Percentiles rank a stretch among this genome's conserved stretches.
These are phyloP conservation scores for Tetranychus truncatus DNA, from an alignment of 2,888 invertebrate genomes.

Conservation along the genomic window DNA sequence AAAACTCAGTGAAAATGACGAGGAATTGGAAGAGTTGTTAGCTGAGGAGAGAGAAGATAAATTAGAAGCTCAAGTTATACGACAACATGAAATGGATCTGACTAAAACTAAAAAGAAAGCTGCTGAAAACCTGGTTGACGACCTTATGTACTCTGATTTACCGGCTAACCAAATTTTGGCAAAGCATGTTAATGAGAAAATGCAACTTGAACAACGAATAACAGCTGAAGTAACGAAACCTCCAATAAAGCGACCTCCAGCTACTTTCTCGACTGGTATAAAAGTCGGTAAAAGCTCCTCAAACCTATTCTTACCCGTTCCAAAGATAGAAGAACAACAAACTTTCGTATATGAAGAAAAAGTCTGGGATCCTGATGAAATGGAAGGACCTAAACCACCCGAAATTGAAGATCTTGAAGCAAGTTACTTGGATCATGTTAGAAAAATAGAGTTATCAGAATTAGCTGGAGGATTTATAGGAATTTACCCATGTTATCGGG, in stretches of 20 bases:
- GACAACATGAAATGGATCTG: conserved; percentile 28
- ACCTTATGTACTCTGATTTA: conserved; percentile 75
- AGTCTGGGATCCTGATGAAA: conserved; percentile 34
- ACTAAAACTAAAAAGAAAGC: conserved; percentile 42
- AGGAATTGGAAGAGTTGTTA: conserved; percentile 63
- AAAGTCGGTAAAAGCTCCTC: conserved; percentile 48
- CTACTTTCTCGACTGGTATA: conserved; percentile 63
- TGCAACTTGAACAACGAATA: not conserved
- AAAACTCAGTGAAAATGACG: conserved; percentile 48
- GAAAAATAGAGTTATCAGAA: conserved; percentile 52
- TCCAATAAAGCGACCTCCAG: conserved; percentile 21
- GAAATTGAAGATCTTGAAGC: conserved; percentile 42
- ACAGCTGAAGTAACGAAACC: not conserved
- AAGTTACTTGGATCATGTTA: conserved; percentile 56
- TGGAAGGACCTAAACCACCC: conserved; percentile 58
- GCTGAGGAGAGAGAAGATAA: conserved; percentile 46
- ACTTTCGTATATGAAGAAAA: conserved; percentile 49
- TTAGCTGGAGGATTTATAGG: conserved; percentile 72
- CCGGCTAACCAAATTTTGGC: conserved; percentile 72
- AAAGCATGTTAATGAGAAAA: conserved; percentile 45
- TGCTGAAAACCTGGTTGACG: conserved; percentile 81
- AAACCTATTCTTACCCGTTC: conserved; percentile 48
- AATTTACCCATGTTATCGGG: conserved; percentile 60
- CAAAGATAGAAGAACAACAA: conserved; percentile 52
- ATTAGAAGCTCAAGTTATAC: conserved; percentile 45